Conservation (phyloP, 2,113 vertebrate genomes). For the Cichladusa arquata region DNA sequence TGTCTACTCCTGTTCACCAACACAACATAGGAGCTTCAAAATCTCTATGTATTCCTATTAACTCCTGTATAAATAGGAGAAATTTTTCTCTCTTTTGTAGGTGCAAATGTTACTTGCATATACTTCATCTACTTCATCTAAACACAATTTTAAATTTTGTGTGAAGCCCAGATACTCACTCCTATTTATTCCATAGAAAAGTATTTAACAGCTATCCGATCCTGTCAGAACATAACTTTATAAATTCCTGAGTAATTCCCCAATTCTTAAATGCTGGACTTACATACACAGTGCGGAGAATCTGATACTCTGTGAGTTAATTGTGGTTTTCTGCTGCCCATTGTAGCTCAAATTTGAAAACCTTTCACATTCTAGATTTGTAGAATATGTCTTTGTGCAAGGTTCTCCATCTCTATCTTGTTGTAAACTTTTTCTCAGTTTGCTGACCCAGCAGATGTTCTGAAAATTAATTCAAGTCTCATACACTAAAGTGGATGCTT, state of each 20-base stretch:
- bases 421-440: not conserved
- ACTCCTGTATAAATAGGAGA: not conserved
- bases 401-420: not conserved
- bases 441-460: not conserved
- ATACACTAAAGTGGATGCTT: not conserved
- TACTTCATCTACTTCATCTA: not conserved
- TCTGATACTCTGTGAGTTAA: not conserved
- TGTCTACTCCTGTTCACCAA: not conserved
- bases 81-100: not conserved
- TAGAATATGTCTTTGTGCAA: not conserved
- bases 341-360: not conserved
- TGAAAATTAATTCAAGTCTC: not conserved
- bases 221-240: not conserved
- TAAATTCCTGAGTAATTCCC: not conserved
- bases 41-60: not conserved
- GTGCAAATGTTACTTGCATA: not conserved
- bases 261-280: not conserved
- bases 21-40: not conserved
- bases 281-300: not conserved
- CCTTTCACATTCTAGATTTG: not conserved
- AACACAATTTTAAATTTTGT: not conserved
- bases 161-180: not conserved
- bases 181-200: not conserved
- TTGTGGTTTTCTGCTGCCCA: not conserved
- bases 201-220: not conserved